Evolutionary conservation across 1,140 invertebrate species (phyloP), one percentile per base, ranked within the genome.

Genomic region (Anoplophora glabripennis): DNA sequence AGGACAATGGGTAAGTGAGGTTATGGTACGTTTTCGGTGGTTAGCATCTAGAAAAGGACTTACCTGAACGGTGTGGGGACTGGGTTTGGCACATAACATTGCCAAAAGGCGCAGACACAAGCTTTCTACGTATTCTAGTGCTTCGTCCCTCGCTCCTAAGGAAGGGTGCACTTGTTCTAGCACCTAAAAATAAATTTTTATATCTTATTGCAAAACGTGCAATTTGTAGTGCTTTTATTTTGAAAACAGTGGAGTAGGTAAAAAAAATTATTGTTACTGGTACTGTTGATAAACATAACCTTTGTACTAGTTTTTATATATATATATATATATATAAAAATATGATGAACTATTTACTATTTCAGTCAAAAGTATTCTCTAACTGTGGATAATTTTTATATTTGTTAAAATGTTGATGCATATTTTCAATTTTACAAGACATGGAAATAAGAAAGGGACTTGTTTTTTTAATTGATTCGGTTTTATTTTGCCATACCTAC

Each of bases 51-150:
- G 21, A 3, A 28, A 28, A 28, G 21, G 21, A 28, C 57, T 62
- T 69, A 84, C 82, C 76, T 85, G 83, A 7, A 89, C 85, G 41
- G 87, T 88, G 63, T 90, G 87, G 15, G 87, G 87, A 44, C 90
- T 87, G 38, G 92, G 90, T 62, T 87, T 84, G 36, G 89, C 87
- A 78, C 92, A 96, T 28, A 98, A 80, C 84, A 92, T 92, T 2
- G 87, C 87, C 66, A 98, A 77, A 37, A 98, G 82, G 54, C 91
- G 87, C 12, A 98, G 79, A 70, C 96, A 94, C 41, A 98, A 82
- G 57, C 86, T 87, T 78, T 98, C 95, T 44, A 98, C 92, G 76
- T 95, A 97, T 53, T 93, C 85, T 64, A 98, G 79, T 0, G 94
- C 94, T 80, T 95, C 94, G 66, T 95, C 89, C 70, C 89, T 85